Conservation (phyloP, 2,797 vertebrate genomes). For the Lerista edwardsae region DNA sequence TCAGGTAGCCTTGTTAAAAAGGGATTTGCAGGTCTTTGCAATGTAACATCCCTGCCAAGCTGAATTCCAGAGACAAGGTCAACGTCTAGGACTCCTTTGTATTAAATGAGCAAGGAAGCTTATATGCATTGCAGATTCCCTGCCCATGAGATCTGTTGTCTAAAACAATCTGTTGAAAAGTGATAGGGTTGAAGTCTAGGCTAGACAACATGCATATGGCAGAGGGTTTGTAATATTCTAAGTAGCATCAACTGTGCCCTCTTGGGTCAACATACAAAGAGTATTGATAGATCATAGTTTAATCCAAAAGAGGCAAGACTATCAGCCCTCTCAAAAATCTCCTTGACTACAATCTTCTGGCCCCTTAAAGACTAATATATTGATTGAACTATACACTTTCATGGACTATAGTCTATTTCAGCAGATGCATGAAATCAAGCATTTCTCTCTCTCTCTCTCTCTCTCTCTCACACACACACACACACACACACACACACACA, state of each 20-base stretch:
- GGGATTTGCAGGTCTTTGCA: slow-evolving; percentile 79
- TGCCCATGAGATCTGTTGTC: slow-evolving; percentile 85
- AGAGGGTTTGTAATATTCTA: slow-evolving; percentile 80
- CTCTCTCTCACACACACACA: too few relatives aligned
- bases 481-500: too few relatives aligned
- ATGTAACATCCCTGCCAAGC: slow-evolving; percentile 79
- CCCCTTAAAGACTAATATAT: too few relatives aligned
- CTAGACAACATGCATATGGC: slow-evolving; percentile 84
- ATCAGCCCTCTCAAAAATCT: slow-evolving; percentile 63
- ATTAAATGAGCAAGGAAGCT: slow-evolving; percentile 83
- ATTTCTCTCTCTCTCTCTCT: too few relatives aligned
- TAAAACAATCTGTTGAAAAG: slow-evolving; percentile 85
- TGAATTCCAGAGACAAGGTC: slow-evolving; percentile 83
- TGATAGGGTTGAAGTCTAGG: slow-evolving; percentile 81
- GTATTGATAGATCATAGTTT: slow-evolving; percentile 80
- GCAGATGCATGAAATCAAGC: too few relatives aligned
- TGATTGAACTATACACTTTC: too few relatives aligned
- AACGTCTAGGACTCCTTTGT: slow-evolving; percentile 82
- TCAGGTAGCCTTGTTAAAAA: slow-evolving; percentile 82
- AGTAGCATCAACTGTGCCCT: slow-evolving; percentile 76
- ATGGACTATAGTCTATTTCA: too few relatives aligned
- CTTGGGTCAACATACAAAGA: slow-evolving; percentile 72
- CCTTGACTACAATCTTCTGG: not conserved
- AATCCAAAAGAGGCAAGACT: slow-evolving; percentile 73
- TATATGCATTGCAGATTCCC: slow-evolving; percentile 86